These are phyloP conservation scores for Lepidurus couesii DNA, from an alignment of 1,140 invertebrate genomes.

Conservation along the genomic window DNA sequence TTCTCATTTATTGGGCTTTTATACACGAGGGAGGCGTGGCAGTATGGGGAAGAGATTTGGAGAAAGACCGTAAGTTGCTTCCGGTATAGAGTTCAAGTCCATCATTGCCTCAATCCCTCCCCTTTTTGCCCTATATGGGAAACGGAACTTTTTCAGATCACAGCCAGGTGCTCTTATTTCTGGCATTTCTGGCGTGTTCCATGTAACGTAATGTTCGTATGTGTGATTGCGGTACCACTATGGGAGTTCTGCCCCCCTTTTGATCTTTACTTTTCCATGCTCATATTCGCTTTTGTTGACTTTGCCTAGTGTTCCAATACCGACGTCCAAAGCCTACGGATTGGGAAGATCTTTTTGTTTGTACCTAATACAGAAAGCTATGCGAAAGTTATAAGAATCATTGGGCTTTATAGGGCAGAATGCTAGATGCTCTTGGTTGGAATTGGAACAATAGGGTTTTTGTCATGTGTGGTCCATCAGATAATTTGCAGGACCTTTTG, in stretches of 20 bases:
- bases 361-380: neutral
- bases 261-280: neutral
- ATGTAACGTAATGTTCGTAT: neutral
- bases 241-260: neutral
- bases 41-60: neutral
- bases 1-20: neutral
- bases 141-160: neutral
- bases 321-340: neutral
- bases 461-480: conserved; percentile 21
- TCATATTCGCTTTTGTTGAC: conserved; percentile 7
- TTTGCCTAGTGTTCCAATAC: neutral
- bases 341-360: neutral
- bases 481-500: conserved; percentile 14
- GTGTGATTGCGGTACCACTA: neutral
- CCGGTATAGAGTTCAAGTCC: conserved; percentile 21
- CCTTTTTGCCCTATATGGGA: conserved; percentile 14
- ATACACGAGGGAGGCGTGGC: neutral
- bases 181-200: neutral
- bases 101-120: neutral
- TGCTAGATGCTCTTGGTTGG: conserved; percentile 6
- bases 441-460: conserved; percentile 14
- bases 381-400: neutral
- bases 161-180: conserved; percentile 14
- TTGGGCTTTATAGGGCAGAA: conserved; percentile 19
- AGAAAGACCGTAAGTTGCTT: neutral